Evolutionary conservation across 2,797 vertebrate species (phyloP).

Genomic region (Coilia nasus): DNA sequence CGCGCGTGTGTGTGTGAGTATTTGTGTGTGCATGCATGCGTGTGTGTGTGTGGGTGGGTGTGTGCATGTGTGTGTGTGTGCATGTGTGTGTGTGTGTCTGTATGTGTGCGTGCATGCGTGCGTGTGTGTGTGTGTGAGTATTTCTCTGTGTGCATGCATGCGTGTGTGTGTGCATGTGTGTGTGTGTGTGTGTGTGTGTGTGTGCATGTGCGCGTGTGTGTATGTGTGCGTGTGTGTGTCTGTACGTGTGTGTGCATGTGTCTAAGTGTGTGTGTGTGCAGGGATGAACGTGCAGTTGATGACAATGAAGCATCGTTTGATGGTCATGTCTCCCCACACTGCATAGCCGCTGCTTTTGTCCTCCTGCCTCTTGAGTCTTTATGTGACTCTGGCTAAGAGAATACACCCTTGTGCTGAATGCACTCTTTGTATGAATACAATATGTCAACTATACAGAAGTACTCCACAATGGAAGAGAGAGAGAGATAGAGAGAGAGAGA

Average conservation of each 20-base stretch:
- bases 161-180: too few species aligned
- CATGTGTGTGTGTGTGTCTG: neutral
- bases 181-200: too few species aligned
- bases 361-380: neutral
- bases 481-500: neutral
- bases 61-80: neutral
- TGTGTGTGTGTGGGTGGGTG: too few species aligned
- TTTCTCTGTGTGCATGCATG: too few species aligned
- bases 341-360: neutral
- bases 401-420: conserved; percentile 26
- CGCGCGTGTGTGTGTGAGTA: too few species aligned
- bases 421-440: conserved; percentile 31
- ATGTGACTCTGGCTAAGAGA: neutral
- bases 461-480: neutral
- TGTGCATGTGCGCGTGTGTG: too few species aligned
- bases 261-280: conserved; percentile 13
- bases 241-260: neutral
- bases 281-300: conserved; percentile 20
- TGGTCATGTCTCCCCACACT: neutral
- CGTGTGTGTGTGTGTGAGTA: conserved; percentile 8
- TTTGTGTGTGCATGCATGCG: too few species aligned
- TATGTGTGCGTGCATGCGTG: neutral
- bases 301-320: neutral
- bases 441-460: neutral
- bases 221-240: neutral